These are phyloP conservation scores for Sylvia atricapilla DNA, from an alignment of 2,113 vertebrate genomes.

Conservation along the genomic window DNA sequence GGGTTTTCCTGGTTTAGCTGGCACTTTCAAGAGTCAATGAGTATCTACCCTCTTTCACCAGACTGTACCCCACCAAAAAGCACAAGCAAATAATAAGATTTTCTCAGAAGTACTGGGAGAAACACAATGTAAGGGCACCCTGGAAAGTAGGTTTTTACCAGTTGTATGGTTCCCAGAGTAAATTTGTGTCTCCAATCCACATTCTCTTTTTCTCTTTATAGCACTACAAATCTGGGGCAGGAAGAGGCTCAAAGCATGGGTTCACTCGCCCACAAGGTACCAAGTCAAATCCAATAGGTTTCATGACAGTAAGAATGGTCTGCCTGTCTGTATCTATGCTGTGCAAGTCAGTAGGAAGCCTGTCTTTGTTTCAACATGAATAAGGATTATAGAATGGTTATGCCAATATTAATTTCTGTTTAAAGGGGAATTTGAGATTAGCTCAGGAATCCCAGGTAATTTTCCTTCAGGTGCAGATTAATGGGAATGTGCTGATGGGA, in stretches of 20 bases:
- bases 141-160: neutral
- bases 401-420: neutral
- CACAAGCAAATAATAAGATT: neutral
- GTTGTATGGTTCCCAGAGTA: neutral
- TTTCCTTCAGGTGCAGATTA: slow-evolving; percentile 25
- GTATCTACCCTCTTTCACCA: neutral
- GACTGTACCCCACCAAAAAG: neutral
- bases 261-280: slow-evolving; percentile 53
- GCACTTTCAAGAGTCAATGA: neutral
- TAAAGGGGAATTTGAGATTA: slow-evolving; percentile 3
- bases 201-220: slow-evolving; percentile 51
- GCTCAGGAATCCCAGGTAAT: neutral
- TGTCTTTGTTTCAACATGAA: slow-evolving; percentile 42
- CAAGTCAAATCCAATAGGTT: neutral
- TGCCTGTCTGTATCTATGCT: neutral
- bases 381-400: neutral
- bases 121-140: neutral
- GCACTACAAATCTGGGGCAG: slow-evolving; percentile 30
- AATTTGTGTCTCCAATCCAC: slow-evolving; percentile 4
- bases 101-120: neutral
- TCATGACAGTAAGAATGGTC: neutral
- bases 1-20: neutral
- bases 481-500: neutral
- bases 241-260: slow-evolving; percentile 33
- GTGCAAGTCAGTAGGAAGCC: neutral